Percentiles rank a stretch among this genome's conserved stretches.
Conservation (phyloP, 2,888 invertebrate species). For the Phrixothrix hirtus region DNA sequence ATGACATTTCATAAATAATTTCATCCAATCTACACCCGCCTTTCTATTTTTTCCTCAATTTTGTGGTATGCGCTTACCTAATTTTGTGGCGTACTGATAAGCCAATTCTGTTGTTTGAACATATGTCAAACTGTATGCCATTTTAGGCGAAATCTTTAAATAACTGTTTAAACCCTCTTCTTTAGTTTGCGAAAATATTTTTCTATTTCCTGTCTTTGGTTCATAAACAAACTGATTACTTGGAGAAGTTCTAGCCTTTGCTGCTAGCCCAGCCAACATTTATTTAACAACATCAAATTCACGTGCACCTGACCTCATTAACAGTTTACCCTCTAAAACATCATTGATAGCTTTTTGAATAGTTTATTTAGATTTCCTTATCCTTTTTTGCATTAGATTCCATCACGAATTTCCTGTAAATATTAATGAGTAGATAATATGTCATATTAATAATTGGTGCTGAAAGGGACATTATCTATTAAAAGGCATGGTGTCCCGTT, state of each 20-base stretch:
- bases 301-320: too few relatives aligned
- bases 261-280: slow-evolving; percentile 8
- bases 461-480: too few relatives aligned
- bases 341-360: too few relatives aligned
- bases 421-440: too few relatives aligned
- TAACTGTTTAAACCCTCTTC: slow-evolving; percentile 5
- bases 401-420: too few relatives aligned
- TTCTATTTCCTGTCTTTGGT: slow-evolving; percentile 6
- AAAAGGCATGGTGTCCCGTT: too few relatives aligned
- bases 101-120: slow-evolving; percentile 12
- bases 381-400: too few relatives aligned
- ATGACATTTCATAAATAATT: background rate
- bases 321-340: too few relatives aligned
- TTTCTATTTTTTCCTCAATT: background rate
- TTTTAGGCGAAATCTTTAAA: slow-evolving; percentile 11
- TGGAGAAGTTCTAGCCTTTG: background rate
- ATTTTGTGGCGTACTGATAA: slow-evolving; percentile 12
- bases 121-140: slow-evolving; percentile 15
- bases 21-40: background rate
- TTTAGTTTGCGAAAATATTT: slow-evolving; percentile 7
- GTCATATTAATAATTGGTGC: too few relatives aligned
- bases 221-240: background rate
- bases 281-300: slow-evolving; percentile 1
- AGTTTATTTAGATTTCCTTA: too few relatives aligned
- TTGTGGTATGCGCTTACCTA: background rate